Evolutionary conservation across 2,797 vertebrate genomes (phyloP), one percentile per base, ranked within the genome.

Genomic region (Arvicola amphibius): DNA sequence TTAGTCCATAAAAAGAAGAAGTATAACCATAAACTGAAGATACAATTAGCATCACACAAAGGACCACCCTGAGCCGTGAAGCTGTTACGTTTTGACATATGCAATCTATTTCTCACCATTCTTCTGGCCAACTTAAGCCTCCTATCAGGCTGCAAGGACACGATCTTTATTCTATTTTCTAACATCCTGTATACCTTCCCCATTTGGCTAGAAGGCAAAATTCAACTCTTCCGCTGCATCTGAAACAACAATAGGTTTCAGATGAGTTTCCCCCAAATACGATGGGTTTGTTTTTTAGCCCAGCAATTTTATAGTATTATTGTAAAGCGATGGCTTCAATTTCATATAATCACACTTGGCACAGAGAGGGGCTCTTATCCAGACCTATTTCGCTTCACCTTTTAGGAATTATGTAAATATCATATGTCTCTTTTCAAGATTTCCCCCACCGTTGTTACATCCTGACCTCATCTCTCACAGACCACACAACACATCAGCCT

Each of bases 261-360:
- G 91, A 98, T 97, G 95, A 97, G 69, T 71, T 89, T 96, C 88
- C 97, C 94, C 94, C 91, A 97, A 97, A 97, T 91, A 97, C 86
- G 74, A 56, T 29, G 92, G 90, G n/a, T 96, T 95, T 95, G 89
- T 85, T 95, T 94, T 95, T 71, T 29, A 96, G 94, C 80, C 94
- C 94, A 96, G 91, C 94, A 97, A 98, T 97, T 97, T 97, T 97
- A 96, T 92, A 98, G 96, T 95, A 97, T 96, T 96, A 97, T 90
- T 97, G 76, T 95, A 96, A 94, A 97, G 95, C 67, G 92, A 80
- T 96, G 96, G 96, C 93, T 98, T 98, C 97, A 96, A 95, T 98
- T 98, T 96, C 80, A 94, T 90, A 92, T 97, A 97, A 97, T 96
- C 95, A 96, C 59, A 88, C 95, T 98, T 98, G 97, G 98, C 97